phyloP scores from a whole-genome alignment of 2,797 vertebrate species.

The Microctenopoma stevenorrisi region DNA sequence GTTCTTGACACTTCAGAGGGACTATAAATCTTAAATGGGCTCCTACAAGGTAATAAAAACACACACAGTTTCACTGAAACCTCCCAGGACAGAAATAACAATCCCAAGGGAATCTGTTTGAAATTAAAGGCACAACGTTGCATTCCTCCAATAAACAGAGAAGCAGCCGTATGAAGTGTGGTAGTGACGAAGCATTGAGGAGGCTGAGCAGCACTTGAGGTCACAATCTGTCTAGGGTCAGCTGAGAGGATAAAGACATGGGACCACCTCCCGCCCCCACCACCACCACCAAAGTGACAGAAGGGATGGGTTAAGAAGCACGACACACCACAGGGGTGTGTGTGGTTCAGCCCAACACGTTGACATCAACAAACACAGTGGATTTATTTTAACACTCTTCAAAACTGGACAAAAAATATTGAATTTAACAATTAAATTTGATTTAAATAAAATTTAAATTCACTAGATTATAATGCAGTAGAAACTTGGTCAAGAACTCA shows the following conservation, averaged over 20 bases:
- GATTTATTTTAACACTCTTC: neutral
- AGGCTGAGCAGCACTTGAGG: conserved; percentile 34
- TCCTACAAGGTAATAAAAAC: conserved; percentile 14
- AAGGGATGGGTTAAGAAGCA: conserved; percentile 32
- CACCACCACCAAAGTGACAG: conserved; percentile 4
- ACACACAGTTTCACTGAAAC: conserved; percentile 25
- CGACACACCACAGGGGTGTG: conserved; percentile 19
- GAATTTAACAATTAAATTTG: too few species aligned
- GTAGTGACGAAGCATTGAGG: conserved; percentile 16
- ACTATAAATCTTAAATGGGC: conserved; percentile 34
- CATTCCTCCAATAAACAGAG: conserved; percentile 20
- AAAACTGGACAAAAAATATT: too few species aligned
- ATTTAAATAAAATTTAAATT: too few species aligned
- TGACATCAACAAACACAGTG: conserved; percentile 31
- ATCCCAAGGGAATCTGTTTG: conserved; percentile 41
- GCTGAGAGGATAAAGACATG: conserved; percentile 36
- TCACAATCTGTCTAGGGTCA: conserved; percentile 65
- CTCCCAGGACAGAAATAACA: conserved; percentile 24
- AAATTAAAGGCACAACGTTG: conserved; percentile 27
- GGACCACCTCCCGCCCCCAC: neutral
- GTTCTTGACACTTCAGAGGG: neutral
- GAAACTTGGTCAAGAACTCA: neutral
- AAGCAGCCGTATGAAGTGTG: conserved; percentile 6
- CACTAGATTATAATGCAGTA: neutral
- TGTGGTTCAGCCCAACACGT: conserved; percentile 35